A percentile compares a stretch with the other conserved stretches of the same genome.
These are phyloP conservation scores for Chirona hameri DNA, from an alignment of 2,888 invertebrate species.

Conservation along the genomic window DNA sequence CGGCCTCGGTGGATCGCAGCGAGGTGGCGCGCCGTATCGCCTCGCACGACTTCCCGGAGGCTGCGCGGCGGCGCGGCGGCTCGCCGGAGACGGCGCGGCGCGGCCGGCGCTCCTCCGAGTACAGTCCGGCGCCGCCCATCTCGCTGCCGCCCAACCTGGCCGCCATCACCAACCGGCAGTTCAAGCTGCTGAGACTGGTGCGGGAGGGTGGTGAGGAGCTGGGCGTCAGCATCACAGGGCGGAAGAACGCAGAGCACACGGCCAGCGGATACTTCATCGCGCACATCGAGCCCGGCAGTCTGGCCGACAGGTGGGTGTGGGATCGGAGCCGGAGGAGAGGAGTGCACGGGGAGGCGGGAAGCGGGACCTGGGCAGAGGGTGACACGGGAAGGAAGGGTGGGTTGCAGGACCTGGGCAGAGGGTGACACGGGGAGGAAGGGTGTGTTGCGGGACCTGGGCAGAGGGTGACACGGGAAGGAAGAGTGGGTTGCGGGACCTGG, in stretches of 20 bases:
- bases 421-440: neutral
- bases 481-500: no score
- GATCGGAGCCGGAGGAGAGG: no score
- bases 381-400: neutral
- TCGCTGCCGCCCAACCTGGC: neutral
- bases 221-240: neutral
- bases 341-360: no score
- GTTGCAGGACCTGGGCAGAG: neutral
- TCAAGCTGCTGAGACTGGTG: conserved; percentile 7
- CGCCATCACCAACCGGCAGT: conserved; percentile 27
- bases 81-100: neutral
- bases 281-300: neutral
- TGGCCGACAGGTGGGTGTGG: neutral
- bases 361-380: neutral
- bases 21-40: neutral
- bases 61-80: neutral
- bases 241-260: neutral
- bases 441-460: neutral
- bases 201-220: neutral
- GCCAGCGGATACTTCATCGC: neutral
- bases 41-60: neutral
- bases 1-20: neutral
- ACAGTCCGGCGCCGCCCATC: conserved; percentile 8
- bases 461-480: no score
- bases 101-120: conserved; percentile 7